These are phyloP conservation scores for Corythaeola cristata DNA, from an alignment of 2,113 vertebrate genomes.

Conservation along the genomic window DNA sequence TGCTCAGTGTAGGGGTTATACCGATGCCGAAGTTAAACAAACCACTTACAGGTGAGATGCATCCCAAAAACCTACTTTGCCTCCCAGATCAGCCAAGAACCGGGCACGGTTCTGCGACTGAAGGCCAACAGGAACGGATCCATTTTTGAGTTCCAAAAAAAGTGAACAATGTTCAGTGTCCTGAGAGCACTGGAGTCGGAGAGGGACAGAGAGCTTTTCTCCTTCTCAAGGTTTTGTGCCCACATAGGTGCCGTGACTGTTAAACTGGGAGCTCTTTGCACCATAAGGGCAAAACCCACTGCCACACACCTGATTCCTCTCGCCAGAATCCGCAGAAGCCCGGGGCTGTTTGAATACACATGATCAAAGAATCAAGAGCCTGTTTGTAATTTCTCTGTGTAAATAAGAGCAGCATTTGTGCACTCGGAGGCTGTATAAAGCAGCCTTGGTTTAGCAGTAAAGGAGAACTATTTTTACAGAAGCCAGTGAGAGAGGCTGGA, in stretches of 20 bases:
- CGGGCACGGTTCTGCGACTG: neutral
- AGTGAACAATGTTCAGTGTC: neutral
- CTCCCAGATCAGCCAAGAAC: neutral
- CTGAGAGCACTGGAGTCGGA: neutral
- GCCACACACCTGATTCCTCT: neutral
- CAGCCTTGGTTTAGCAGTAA: conserved; percentile 17
- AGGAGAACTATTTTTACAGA: conserved; percentile 51
- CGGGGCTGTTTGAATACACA: neutral
- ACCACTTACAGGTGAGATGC: neutral
- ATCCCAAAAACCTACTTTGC: neutral
- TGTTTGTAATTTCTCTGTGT: neutral
- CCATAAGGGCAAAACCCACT: neutral
- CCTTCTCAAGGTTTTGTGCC: neutral
- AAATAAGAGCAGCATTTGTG: neutral
- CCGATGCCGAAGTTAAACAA: neutral
- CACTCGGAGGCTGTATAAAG: neutral
- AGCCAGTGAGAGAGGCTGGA: conserved; percentile 24
- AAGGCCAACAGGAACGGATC: neutral
- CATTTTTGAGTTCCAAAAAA: neutral
- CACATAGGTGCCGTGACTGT: neutral
- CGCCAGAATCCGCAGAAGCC: neutral
- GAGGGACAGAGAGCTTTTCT: neutral
- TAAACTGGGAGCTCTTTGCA: neutral
- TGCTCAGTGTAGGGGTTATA: neutral
- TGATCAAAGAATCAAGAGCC: conserved; percentile 19